These are phyloP conservation scores for Petrocephalus zakoni DNA, from an alignment of 2,113 vertebrate species.

Conservation along the genomic window DNA sequence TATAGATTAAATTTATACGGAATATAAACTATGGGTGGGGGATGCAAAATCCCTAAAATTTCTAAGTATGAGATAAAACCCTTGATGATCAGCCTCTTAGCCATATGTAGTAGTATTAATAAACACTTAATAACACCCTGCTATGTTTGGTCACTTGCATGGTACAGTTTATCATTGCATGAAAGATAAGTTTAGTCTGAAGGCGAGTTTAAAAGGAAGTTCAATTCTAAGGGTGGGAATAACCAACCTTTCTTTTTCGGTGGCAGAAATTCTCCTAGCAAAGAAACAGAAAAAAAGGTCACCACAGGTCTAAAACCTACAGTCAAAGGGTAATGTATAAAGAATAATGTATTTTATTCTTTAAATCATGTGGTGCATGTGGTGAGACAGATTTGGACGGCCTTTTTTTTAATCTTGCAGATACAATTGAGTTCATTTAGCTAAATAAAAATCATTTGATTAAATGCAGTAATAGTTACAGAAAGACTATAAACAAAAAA, in stretches of 20 bases:
- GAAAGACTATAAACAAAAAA: not conserved
- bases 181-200: not conserved
- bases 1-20: not conserved
- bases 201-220: not conserved
- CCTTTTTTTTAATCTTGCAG: not conserved
- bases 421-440: not conserved
- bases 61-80: not conserved
- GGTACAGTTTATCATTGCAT: not conserved
- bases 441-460: not conserved
- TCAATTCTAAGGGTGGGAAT: not conserved
- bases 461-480: not conserved
- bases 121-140: not conserved
- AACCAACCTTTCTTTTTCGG: conserved; percentile 58
- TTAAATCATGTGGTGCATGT: not conserved
- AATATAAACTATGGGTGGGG: not conserved
- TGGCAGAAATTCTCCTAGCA: conserved; percentile 60
- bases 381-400: not conserved
- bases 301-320: not conserved
- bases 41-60: not conserved
- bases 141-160: not conserved
- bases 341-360: not conserved
- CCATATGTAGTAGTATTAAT: not conserved
- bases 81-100: not conserved
- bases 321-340: no score
- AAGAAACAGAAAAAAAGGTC: conserved; percentile 1